Evolutionary conservation across 2,888 invertebrate species (phyloP).

Genomic region (Muschampia plurimacula): DNA sequence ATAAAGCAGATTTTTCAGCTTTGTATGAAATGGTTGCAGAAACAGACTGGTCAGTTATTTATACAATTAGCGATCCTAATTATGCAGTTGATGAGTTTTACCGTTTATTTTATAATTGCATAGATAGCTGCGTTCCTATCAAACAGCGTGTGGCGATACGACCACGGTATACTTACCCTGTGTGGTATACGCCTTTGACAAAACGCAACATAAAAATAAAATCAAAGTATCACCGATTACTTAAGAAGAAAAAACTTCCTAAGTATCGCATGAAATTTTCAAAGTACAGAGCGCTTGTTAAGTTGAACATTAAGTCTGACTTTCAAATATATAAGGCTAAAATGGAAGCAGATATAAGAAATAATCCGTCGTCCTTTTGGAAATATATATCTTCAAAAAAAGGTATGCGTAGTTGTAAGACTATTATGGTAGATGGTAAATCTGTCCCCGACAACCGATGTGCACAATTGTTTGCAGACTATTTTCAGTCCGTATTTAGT

Average conservation of each 20-base stretch:
- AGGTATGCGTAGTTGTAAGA: neutral
- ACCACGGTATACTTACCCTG: neutral
- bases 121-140: constrained; percentile 8
- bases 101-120: neutral
- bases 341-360: neutral
- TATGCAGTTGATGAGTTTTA: neutral
- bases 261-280: neutral
- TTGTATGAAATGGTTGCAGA: neutral
- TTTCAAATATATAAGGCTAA: neutral
- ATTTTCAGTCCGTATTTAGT: neutral
- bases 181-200: neutral
- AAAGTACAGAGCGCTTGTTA: neutral
- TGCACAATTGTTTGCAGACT: neutral
- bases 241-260: neutral
- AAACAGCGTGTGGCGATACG: neutral
- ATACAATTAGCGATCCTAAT: neutral
- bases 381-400: neutral
- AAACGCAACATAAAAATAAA: neutral
- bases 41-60: constrained; percentile 6
- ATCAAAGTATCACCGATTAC: neutral
- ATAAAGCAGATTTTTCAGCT: neutral
- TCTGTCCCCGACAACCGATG: neutral
- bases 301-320: neutral
- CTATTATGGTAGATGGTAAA: neutral
- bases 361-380: neutral